Evolutionary conservation across 2,797 vertebrate genomes (phyloP).

Genomic region (Octomys mimax): DNA sequence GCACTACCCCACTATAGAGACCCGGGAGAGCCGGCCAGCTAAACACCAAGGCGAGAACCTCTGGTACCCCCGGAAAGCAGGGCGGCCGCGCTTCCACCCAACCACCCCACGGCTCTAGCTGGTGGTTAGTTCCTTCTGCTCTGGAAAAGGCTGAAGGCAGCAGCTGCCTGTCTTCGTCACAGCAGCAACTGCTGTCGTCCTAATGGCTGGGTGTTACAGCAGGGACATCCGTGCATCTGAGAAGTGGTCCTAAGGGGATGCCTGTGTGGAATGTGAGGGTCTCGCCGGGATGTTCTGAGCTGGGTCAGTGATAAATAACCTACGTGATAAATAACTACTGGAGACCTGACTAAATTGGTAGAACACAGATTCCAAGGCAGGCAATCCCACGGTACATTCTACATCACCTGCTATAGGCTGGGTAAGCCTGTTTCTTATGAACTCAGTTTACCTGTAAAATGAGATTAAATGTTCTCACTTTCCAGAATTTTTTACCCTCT

Average conservation of each 20-base stretch:
- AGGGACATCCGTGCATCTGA: neutral
- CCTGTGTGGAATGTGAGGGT: neutral
- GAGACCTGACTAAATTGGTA: neutral
- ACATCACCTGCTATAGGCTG: neutral
- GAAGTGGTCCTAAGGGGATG: neutral
- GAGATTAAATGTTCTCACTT: neutral
- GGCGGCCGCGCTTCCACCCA: neutral
- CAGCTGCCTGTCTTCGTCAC: neutral
- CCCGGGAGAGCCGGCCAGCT: neutral
- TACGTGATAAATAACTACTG: neutral
- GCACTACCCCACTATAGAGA: constrained; percentile 28
- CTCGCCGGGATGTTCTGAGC: neutral
- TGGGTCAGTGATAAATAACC: neutral
- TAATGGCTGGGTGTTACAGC: fast-evolving
- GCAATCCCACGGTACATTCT: neutral
- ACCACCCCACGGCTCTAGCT: neutral
- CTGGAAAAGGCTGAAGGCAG: constrained; percentile 56
- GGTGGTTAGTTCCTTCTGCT: constrained; percentile 3
- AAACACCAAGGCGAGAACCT: neutral
- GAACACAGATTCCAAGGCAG: neutral
- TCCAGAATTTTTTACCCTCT: neutral
- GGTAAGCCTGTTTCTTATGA: constrained; percentile 7
- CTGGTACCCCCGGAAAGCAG: neutral
- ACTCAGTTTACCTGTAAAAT: neutral
- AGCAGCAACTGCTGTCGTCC: neutral